Conservation (phyloP, 2,888 invertebrate genomes). For the Netelia virgata region DNA sequence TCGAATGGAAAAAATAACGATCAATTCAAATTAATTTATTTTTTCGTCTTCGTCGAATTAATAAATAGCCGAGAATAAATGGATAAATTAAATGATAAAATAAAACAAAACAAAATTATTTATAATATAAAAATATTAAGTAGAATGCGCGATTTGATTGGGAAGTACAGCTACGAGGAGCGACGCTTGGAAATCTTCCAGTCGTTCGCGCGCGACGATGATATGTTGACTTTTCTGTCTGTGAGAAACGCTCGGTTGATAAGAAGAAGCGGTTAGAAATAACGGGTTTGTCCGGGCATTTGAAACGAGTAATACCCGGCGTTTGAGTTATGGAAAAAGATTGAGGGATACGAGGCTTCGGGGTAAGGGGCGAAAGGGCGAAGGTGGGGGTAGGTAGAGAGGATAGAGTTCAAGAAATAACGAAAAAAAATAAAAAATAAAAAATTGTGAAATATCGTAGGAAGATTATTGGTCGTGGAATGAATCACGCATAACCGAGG, state of each 20-base stretch:
- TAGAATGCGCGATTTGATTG: conserved; percentile 16
- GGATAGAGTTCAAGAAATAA: conserved; percentile 15
- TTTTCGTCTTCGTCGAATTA: no score
- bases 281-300: conserved; percentile 27
- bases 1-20: no score
- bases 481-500: background rate
- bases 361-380: background rate
- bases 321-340: background rate
- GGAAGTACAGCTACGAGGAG: background rate
- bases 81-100: no score
- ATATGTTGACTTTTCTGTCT: conserved; percentile 63
- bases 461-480: background rate
- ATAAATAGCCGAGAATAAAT: no score
- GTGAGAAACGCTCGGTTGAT: conserved; percentile 55
- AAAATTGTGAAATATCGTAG: conserved; percentile 10
- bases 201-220: conserved; percentile 50
- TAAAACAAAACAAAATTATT: background rate
- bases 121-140: background rate
- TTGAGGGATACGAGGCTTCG: background rate
- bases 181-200: conserved; percentile 66
- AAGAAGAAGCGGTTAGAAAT: conserved; percentile 48
- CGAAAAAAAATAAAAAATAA: background rate
- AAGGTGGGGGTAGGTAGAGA: background rate
- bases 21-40: no score
- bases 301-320: background rate